Conservation (phyloP, 2,888 invertebrate species). For the Drosophila algonquin region DNA sequence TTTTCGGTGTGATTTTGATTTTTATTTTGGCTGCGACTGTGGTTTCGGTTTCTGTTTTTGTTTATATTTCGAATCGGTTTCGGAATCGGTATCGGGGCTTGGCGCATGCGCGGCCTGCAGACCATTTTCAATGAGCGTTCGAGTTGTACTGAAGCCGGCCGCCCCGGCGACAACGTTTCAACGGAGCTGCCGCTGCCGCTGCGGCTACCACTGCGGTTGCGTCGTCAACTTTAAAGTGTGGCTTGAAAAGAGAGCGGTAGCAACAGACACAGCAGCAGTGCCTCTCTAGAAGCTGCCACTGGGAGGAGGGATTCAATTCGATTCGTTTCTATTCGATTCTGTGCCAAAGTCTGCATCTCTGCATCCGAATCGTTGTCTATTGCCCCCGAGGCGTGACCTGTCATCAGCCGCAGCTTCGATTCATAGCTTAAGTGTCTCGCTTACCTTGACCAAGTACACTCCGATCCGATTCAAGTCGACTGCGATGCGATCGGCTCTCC, state of each 20-base stretch:
- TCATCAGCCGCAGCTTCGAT: conserved; percentile 21
- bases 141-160: conserved; percentile 67
- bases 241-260: not conserved
- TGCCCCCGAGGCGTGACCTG: conserved; percentile 31
- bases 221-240: too few relatives aligned
- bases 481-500: not conserved
- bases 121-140: conserved; percentile 78
- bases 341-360: conserved; percentile 42
- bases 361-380: conserved; percentile 8
- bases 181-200: conserved; percentile 5
- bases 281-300: conserved; percentile 51
- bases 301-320: not conserved
- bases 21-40: conserved; percentile 7
- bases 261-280: not conserved
- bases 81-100: conserved; percentile 38
- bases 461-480: not conserved
- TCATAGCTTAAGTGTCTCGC: conserved; percentile 32
- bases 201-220: not conserved
- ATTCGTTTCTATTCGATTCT: conserved; percentile 39
- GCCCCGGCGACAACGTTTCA: conserved; percentile 35
- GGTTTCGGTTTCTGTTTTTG: conserved; percentile 16
- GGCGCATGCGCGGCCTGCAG: conserved; percentile 72
- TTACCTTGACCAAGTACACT: conserved; percentile 71
- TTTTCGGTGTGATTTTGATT: conserved; percentile 3
- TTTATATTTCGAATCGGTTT: conserved; percentile 40